Evolutionary conservation across 1,140 invertebrate species (phyloP), one percentile per base, ranked within the genome.

Genomic region (Drosophila busckii): DNA sequence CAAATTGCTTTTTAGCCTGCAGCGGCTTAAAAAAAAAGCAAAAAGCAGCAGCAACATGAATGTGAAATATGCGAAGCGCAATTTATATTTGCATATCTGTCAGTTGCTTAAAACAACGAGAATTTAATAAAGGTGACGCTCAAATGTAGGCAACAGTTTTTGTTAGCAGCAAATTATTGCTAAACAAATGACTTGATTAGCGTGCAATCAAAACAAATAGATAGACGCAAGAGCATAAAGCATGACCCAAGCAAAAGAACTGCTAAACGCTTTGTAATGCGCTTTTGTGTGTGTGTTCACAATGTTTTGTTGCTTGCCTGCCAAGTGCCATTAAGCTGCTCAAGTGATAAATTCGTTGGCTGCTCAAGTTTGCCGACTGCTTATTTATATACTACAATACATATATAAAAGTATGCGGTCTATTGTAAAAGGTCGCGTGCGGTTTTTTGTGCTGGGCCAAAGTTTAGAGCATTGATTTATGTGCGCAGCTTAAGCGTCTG

Each of bases 251-350:
- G 28, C 26, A 49, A 44, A 58, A 73, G 65, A 53, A 60, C 63
- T 64, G 73, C 68, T 82, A 80, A 80, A 73, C 68, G 54, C 73
- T 69, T 71, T 80, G 75, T 78, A 80, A 80, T 68, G 49, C 73
- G 73, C 75, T 80, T 82, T 78, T 78, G 63, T 73, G 19, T 52
- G 29, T 64, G 54, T 80, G 55, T 54, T 62, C 29, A 12, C 41
- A 8, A 20, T 16, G 45, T 56, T 38, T 70, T 49, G 54, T 65
- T 73, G n/a, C n/a, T n/a, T n/a, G n/a, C n/a, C n/a, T 53, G 37
- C 54, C 68, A 54, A 80, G 73, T 73, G 69, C 69, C 73, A 80
- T 80, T 80, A 80, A 82, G 75, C 75, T 75, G 69, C 60, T 67
- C 69, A 66, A 80, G 75, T 82, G 75, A 80, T 80, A 80, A 82